Evolutionary conservation across 2,113 vertebrate species (phyloP), one percentile per base, ranked within the genome.

Genomic region (Sigmodon hispidus): DNA sequence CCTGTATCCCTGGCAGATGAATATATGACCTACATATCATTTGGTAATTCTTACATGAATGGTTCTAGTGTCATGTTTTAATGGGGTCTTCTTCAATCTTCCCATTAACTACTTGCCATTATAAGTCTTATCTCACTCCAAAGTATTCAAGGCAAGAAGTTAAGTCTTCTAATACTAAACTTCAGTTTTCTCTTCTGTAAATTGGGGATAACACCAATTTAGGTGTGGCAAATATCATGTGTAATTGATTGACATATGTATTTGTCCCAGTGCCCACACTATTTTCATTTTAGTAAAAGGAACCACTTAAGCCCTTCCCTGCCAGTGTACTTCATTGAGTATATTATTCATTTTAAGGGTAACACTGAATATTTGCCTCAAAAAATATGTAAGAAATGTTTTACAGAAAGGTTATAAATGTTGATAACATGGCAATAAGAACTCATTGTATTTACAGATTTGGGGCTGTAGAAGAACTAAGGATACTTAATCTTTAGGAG

Each of bases 101-200:
- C 91, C n/a, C 15, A 7, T 40, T 70, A 91, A 72, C 40, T 91
- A 43, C 93, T 90, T 91, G 16, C 16, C n/a, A 55, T 43, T 73
- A 52, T 57, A 26, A 79, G 22, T 70, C 31, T 57, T 52, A 21
- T 80, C 26, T 50, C 19, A 55, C 22, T 76, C 50, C 76, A 45
- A 84, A 89, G 63, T 91, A 91, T 26, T 83, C 55, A 94, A 89
- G 12, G 16, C 36, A 7, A 65, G n/a, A 73, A 85, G 69, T 12
- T 12, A 84, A 77, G n/a, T 55, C n/a, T 94, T 63, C 55, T 8
- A 12, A 34, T 90, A 81, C 40, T 88, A 63, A 96, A 13, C 10
- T 52, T 96, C 45, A 19, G 40, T 92, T 80, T 93, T 19, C 36
- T 92, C 26, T 31, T 48, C 52, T 84, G 19, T 40, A 75, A 94